Percentiles rank a stretch among this genome's conserved stretches.
These are phyloP conservation scores for Ypsolopha sequella DNA, from an alignment of 2,888 invertebrate species.

Conservation along the genomic window DNA sequence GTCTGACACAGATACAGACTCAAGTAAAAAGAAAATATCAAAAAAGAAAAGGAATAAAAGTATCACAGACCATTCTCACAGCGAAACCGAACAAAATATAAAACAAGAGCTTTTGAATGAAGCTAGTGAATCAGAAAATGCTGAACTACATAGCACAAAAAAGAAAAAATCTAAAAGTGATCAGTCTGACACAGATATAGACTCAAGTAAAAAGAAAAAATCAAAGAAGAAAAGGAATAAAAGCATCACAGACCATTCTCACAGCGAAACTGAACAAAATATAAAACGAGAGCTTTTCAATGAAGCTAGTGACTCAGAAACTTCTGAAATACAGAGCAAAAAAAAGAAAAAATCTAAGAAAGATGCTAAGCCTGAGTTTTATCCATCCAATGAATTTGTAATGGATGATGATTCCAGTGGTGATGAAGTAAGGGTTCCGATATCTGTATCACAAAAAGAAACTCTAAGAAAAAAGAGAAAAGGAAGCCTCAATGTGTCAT, in stretches of 20 bases:
- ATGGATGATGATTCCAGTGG: background rate
- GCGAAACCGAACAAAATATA: background rate
- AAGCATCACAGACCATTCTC: background rate
- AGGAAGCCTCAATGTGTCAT: background rate
- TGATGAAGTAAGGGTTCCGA: background rate
- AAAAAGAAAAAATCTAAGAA: conserved; percentile 21
- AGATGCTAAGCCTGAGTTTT: conserved; percentile 3
- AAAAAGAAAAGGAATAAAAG: conserved; percentile 8
- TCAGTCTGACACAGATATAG: too few relatives aligned
- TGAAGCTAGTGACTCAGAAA: background rate
- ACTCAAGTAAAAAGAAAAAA: conserved; percentile 6
- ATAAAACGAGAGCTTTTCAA: background rate
- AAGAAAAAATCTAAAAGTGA: background rate
- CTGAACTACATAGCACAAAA: background rate
- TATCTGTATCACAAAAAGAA: background rate
- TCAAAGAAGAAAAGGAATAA: conserved; percentile 5
- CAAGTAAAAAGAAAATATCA: conserved; percentile 12
- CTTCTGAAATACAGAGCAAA: conserved; percentile 13
- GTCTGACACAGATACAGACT: conserved; percentile 3
- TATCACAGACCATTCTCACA: conserved; percentile 8
- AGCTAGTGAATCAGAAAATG: too few relatives aligned
- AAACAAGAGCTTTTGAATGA: too few relatives aligned
- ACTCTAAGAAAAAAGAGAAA: background rate
- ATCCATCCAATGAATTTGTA: too few relatives aligned
- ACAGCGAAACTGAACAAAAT: background rate